Percentiles rank a stretch among this genome's conserved stretches.
Evolutionary conservation across 2,888 invertebrate genomes (phyloP).

Genomic region (Limnephilus auricula): DNA sequence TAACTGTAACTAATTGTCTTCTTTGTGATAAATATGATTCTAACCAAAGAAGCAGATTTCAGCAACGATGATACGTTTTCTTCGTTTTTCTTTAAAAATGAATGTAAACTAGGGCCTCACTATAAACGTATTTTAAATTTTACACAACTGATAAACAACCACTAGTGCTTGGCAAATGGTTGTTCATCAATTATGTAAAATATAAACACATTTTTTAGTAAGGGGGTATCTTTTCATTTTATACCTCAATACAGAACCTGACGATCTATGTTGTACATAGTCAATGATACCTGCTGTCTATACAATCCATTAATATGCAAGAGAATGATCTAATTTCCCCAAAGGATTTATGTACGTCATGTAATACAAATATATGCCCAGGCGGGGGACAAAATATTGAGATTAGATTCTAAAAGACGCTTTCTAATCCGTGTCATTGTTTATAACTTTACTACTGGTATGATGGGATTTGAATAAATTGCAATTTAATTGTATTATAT

Average conservation of each 20-base stretch:
- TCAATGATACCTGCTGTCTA: background rate
- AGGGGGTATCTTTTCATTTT: background rate
- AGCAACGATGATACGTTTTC: too few relatives aligned
- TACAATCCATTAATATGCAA: background rate
- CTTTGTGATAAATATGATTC: too few relatives aligned
- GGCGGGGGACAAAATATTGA: background rate
- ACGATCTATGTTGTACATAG: background rate
- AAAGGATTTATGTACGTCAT: background rate
- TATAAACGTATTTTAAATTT: too few relatives aligned
- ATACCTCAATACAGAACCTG: background rate
- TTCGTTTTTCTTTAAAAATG: too few relatives aligned
- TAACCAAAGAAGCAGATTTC: too few relatives aligned
- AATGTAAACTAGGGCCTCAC: too few relatives aligned
- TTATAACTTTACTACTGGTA: background rate
- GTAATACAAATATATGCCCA: background rate
- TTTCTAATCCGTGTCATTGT: background rate
- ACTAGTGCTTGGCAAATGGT: too few relatives aligned
- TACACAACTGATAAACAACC: too few relatives aligned
- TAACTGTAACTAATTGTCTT: too few relatives aligned
- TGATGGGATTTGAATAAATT: background rate
- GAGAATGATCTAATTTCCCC: background rate
- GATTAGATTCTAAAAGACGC: background rate
- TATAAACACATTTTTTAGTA: too few relatives aligned
- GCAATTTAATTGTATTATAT: background rate
- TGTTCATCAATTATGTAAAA: too few relatives aligned